Evolutionary conservation across 2,113 vertebrate genomes (phyloP).

Genomic region (Motacilla tschutschensis): DNA sequence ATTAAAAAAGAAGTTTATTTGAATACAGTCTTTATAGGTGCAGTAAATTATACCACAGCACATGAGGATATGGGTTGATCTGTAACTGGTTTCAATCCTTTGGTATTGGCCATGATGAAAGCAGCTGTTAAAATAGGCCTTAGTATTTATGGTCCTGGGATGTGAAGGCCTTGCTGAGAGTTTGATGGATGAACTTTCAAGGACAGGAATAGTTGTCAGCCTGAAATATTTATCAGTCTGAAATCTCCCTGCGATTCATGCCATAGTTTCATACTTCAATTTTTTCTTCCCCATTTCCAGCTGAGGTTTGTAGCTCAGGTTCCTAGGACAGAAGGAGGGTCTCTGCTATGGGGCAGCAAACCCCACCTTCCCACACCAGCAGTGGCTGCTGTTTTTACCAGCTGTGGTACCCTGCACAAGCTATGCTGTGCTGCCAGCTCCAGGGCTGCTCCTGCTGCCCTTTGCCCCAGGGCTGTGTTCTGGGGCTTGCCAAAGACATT

Average conservation of each 20-base stretch:
- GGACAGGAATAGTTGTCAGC: constrained; percentile 60
- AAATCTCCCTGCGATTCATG: constrained; percentile 1
- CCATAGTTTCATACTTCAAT: not conserved
- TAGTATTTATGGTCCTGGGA: constrained; percentile 55
- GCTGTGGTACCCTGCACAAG: not conserved
- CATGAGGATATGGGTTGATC: not conserved
- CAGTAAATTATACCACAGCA: not conserved
- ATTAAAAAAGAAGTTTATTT: constrained; percentile 3
- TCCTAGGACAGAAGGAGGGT: not conserved
- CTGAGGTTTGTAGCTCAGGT: not conserved
- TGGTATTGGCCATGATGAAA: not conserved
- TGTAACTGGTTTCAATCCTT: constrained; percentile 3
- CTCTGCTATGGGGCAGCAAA: not conserved
- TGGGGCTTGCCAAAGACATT: not conserved
- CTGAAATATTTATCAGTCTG: constrained; percentile 65
- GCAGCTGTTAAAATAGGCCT: constrained; percentile 38
- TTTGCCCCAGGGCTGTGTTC: accelerated
- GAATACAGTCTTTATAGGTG: constrained; percentile 14
- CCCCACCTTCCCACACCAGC: not conserved
- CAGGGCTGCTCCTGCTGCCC: not conserved
- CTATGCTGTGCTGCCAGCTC: not conserved
- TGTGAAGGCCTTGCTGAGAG: constrained; percentile 50
- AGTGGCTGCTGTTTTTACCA: not conserved
- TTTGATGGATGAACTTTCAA: constrained; percentile 62
- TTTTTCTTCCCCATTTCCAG: not conserved